Conservation (phyloP, 2,113 vertebrate species). For the Heptranchias perlo region DNA sequence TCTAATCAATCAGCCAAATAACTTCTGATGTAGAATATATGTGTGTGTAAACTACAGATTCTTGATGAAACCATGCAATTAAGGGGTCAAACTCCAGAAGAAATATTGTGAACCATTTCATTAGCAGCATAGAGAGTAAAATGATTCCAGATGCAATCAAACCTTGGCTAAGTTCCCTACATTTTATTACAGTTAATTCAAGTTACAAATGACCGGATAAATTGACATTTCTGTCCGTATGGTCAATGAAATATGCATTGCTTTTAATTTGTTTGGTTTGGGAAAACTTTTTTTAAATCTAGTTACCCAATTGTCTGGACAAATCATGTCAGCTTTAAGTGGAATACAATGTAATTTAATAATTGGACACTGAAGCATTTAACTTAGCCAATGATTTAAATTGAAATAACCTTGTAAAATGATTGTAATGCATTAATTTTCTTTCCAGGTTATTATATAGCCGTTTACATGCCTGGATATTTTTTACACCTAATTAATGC, state of each 20-base stretch:
- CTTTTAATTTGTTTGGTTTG: not conserved
- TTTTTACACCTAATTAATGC: constrained; percentile 87
- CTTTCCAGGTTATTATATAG: constrained; percentile 74
- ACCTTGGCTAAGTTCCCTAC: not conserved
- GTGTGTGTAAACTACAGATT: not conserved
- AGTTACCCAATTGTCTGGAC: constrained; percentile 43
- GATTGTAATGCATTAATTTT: constrained; percentile 43
- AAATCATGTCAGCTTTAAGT: constrained; percentile 41
- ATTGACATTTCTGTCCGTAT: not conserved
- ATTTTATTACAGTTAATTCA: not conserved
- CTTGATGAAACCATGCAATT: not conserved
- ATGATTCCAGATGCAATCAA: not conserved
- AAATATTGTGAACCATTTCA: not conserved
- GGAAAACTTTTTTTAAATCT: not conserved
- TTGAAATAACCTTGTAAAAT: constrained; percentile 40
- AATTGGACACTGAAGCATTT: not conserved
- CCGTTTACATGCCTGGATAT: constrained; percentile 73
- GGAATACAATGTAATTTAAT: not conserved
- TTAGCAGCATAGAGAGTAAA: not conserved
- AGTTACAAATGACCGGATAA: not conserved
- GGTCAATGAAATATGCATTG: not conserved
- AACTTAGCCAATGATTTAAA: not conserved
- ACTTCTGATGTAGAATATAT: not conserved
- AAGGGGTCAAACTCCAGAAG: not conserved
- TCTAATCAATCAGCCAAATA: not conserved